Evolutionary conservation across 2,888 invertebrate genomes (phyloP), one percentile per base, ranked within the genome.

Genomic region (Aleiodes leptofemur): DNA sequence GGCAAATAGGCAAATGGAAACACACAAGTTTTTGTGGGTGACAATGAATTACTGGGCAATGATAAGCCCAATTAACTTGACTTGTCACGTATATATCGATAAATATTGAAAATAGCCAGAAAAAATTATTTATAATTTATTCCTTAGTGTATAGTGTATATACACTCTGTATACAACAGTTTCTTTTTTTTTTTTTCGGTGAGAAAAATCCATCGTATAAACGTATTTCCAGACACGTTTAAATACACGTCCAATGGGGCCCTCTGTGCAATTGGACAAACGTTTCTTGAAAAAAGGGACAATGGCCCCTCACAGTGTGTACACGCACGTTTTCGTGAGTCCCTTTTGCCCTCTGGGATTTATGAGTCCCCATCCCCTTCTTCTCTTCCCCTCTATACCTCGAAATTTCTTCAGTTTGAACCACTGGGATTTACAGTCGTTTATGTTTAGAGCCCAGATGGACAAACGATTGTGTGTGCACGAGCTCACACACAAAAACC

Each of bases 261-360:
- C 71, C 59, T 16, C 23, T 29, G 68, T 72, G 68, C 69, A 72
- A 68, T 75, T 64, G 61, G 61, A 68, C 48, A 68, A 68, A 68
- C 43, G 71, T 70, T 56, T 57, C 66, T 59, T 75, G 38, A 34
- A 75, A 53, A 16, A 71, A 71, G 74, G 70, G 75, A 69, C 74
- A 74, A 74, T 74, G 64, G 74, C 70, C 74, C 71, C 64, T 34
- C 53, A 70, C 16, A 51, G 55, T 66, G 57, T 69, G 34, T 71
- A 59, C 38, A 70, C 56, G 69, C 56, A 56, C 55, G 69, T 70
- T 70, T 34, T 68, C 53, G 56, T 55, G 16, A 59, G 75, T 76
- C 68, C 72, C 72, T 72, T 73, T 76, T 76, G 70, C 64, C 61
- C 48, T 72, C 53, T 69, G 69, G 69, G 69, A 76, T 76, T 76